phyloP scores from a whole-genome alignment of 2,113 vertebrate species.

The Pterocles gutturalis region DNA sequence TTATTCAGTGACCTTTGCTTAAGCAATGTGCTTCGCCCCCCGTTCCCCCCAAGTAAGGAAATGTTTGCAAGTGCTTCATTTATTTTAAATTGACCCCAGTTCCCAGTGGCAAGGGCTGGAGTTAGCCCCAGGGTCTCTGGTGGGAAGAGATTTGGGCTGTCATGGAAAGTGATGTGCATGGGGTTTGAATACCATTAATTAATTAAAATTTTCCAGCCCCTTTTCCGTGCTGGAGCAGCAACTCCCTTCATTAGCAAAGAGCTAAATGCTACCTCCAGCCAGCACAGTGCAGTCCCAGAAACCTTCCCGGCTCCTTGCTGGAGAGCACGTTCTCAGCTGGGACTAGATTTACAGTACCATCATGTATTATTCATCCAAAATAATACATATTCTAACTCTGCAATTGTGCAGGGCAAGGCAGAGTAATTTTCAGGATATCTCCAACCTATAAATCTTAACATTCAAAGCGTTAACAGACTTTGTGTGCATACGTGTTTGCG shows the following conservation, averaged over 20 bases:
- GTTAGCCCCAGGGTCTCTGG: neutral
- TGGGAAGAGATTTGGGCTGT: constrained; percentile 22
- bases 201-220: neutral
- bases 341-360: neutral
- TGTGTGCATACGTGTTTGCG: neutral
- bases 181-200: neutral
- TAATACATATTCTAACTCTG: constrained; percentile 7
- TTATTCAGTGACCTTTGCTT: neutral
- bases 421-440: neutral
- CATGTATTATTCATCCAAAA: constrained; percentile 52
- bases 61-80: neutral
- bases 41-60: neutral
- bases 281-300: neutral
- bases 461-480: neutral
- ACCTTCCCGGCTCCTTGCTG: neutral
- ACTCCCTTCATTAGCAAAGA: neutral
- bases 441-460: neutral
- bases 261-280: neutral
- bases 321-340: neutral
- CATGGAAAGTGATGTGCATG: neutral
- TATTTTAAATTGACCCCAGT: neutral
- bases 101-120: neutral
- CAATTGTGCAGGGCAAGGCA: neutral
- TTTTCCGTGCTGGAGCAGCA: neutral
- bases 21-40: rapidly evolving